Evolutionary conservation across 2,888 invertebrate genomes (phyloP).

Genomic region (Nephrotoma guestfalica): DNA sequence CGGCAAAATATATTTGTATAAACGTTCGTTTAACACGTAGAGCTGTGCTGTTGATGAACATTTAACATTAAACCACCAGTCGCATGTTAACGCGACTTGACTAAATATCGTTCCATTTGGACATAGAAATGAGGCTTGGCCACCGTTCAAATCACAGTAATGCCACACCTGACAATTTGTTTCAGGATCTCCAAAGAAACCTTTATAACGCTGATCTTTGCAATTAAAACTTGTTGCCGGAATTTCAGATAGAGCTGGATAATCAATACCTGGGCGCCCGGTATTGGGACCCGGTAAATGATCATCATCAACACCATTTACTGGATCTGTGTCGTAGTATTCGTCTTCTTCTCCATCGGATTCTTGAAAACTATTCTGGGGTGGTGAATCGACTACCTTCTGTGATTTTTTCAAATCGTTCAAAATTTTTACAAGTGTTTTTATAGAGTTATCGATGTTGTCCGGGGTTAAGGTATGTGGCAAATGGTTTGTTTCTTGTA

Average conservation of each 20-base stretch:
- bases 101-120: conserved; percentile 86
- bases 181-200: conserved; percentile 79
- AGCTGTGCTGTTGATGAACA: conserved; percentile 70
- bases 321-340: not conserved
- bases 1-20: conserved; percentile 78
- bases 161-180: conserved; percentile 87
- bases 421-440: conserved; percentile 59
- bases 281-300: conserved; percentile 38
- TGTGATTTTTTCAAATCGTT: conserved; percentile 44
- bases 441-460: conserved; percentile 65
- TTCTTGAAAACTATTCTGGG: conserved; percentile 24
- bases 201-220: conserved; percentile 74
- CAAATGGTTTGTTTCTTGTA: conserved; percentile 59
- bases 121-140: conserved; percentile 78
- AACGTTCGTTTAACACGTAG: conserved; percentile 74
- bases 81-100: conserved; percentile 72
- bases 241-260: conserved; percentile 60
- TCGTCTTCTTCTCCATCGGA: conserved; percentile 9
- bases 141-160: conserved; percentile 80
- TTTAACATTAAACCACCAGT: conserved; percentile 89
- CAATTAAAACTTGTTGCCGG: conserved; percentile 67
- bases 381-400: conserved; percentile 25
- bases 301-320: not conserved
- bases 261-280: conserved; percentile 56
- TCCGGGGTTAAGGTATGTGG: conserved; percentile 61